Evolutionary conservation across 2,113 vertebrate species (phyloP).

Genomic region (Mustela lutreola): DNA sequence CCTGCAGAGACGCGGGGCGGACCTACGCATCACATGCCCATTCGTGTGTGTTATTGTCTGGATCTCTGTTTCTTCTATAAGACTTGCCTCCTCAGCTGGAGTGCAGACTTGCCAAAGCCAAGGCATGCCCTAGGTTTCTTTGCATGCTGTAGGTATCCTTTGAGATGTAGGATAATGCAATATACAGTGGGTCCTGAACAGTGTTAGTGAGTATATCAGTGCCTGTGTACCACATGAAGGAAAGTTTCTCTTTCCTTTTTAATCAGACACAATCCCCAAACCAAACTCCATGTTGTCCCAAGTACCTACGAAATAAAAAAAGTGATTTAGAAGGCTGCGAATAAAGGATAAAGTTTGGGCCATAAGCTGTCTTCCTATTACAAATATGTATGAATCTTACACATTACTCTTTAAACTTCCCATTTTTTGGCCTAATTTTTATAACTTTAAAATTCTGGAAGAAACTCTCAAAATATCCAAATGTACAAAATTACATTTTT

Average conservation of each 20-base stretch:
- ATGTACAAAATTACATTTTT: background rate
- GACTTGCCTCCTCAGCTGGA: background rate
- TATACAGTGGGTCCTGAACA: background rate
- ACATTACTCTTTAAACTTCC: background rate
- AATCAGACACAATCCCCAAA: background rate
- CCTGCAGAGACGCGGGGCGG: background rate
- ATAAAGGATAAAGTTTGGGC: background rate
- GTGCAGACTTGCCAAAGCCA: background rate
- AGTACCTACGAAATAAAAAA: background rate
- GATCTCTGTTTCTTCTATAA: background rate
- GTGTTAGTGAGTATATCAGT: background rate
- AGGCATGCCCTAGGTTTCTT: background rate
- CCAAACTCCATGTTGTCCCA: background rate
- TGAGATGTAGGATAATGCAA: background rate
- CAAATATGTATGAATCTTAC: background rate
- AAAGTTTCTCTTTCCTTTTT: background rate
- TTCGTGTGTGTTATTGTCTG: background rate
- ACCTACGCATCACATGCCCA: background rate
- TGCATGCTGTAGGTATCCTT: background rate
- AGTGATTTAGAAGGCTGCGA: background rate
- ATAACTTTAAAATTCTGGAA: background rate
- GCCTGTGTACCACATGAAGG: background rate
- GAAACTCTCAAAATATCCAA: background rate
- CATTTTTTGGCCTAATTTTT: background rate
- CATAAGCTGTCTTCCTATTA: background rate